Evolutionary conservation across 2,797 vertebrate species (phyloP).

Genomic region (Taenioides sp.): DNA sequence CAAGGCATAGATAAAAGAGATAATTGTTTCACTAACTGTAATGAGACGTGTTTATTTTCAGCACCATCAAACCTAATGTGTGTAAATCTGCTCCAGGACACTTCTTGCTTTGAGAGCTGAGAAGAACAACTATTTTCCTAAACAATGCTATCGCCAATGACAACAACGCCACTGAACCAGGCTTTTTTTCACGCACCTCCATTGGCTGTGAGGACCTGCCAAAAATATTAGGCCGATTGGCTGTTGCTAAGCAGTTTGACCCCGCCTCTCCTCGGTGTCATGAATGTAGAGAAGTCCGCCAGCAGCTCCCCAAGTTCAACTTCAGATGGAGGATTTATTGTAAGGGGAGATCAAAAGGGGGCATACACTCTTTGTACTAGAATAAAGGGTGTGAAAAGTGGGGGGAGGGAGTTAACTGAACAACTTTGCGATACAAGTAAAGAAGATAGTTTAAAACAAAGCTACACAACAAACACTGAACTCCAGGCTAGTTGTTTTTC

Average conservation of each 20-base stretch:
- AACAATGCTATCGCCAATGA: constrained; percentile 59
- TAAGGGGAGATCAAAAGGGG: constrained; percentile 59
- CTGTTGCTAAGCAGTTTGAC: constrained; percentile 84
- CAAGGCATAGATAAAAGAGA: constrained; percentile 56
- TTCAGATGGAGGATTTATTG: constrained; percentile 48
- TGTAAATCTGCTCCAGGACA: constrained; percentile 53
- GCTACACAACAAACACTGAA: constrained; percentile 52
- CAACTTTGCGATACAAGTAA: constrained; percentile 47
- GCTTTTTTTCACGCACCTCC: constrained; percentile 46
- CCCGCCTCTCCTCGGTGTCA: constrained; percentile 51
- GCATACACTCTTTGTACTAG: constrained; percentile 57
- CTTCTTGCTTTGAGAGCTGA: constrained; percentile 30
- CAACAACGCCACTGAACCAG: constrained; percentile 56
- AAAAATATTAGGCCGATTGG: constrained; percentile 84
- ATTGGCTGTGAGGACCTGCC: constrained; percentile 76
- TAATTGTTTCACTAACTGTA: constrained; percentile 62
- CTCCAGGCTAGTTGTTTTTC: constrained; percentile 63
- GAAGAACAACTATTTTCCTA: constrained; percentile 64
- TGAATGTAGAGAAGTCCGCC: constrained; percentile 61
- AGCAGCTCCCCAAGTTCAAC: constrained; percentile 67
- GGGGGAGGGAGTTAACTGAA: constrained; percentile 30
- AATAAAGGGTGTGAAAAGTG: constrained; percentile 48
- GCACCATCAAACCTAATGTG: constrained; percentile 62
- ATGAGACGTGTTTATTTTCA: constrained; percentile 62
- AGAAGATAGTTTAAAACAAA: constrained; percentile 25